Percentiles rank a stretch among this genome's conserved stretches.
Evolutionary conservation across 2,888 invertebrate genomes (phyloP).

Genomic region (Chrysodeixis includens): DNA sequence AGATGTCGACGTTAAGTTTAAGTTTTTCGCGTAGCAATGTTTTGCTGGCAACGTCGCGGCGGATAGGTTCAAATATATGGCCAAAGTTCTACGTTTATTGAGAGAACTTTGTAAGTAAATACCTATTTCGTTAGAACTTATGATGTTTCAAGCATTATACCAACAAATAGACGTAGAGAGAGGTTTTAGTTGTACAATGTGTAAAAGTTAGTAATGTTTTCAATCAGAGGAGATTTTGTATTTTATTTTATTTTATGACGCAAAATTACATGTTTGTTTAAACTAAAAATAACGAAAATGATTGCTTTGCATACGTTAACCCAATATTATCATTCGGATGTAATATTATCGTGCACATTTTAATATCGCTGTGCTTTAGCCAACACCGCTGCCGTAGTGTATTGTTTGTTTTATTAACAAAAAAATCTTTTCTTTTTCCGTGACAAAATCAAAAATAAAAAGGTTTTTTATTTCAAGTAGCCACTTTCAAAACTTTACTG

Average conservation of each 20-base stretch:
- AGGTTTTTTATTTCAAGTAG: too few relatives aligned
- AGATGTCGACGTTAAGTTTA: constrained; percentile 25
- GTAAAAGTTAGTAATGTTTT: background rate
- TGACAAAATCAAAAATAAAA: too few relatives aligned
- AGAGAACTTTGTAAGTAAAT: constrained; percentile 36
- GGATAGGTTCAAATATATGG: constrained; percentile 46
- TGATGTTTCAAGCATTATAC: constrained; percentile 36
- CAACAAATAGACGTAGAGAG: constrained; percentile 28
- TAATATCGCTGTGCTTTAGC: too few relatives aligned
- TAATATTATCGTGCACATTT: too few relatives aligned
- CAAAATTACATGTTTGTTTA: background rate
- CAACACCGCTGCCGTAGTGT: too few relatives aligned
- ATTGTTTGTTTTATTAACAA: too few relatives aligned
- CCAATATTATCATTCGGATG: too few relatives aligned
- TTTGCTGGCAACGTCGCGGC: constrained; percentile 28
- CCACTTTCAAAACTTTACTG: too few relatives aligned
- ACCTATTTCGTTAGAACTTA: constrained; percentile 32
- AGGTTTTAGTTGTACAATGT: constrained; percentile 3
- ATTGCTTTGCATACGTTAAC: too few relatives aligned
- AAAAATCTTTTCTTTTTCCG: too few relatives aligned
- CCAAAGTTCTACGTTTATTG: constrained; percentile 41
- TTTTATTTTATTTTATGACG: background rate
- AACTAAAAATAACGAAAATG: too few relatives aligned
- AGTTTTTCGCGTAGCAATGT: constrained; percentile 39
- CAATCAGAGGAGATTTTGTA: background rate